Evolutionary conservation across 2,797 vertebrate species (phyloP).

Genomic region (Semaprochilodus insignis): DNA sequence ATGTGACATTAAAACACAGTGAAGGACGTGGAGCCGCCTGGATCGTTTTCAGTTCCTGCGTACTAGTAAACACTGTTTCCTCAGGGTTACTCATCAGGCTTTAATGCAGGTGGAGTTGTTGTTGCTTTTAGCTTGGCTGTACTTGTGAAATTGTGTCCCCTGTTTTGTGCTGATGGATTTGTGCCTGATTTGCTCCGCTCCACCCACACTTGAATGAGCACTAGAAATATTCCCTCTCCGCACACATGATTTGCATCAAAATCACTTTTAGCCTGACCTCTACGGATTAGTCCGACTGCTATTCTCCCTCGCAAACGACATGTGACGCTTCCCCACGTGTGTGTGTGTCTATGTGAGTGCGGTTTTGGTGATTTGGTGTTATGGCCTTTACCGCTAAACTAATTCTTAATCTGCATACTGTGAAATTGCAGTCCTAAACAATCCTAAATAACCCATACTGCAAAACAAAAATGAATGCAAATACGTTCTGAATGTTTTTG

Average conservation of each 20-base stretch:
- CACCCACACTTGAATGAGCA: constrained; percentile 38
- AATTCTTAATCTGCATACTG: background rate
- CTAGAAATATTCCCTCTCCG: constrained; percentile 35
- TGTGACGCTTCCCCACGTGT: constrained; percentile 42
- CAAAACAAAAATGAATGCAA: too few relatives aligned
- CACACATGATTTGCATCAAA: constrained; percentile 41
- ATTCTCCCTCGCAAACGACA: constrained; percentile 41
- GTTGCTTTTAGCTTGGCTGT: background rate
- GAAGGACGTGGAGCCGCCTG: background rate
- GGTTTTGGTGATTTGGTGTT: constrained; percentile 25
- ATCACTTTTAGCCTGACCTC: constrained; percentile 56
- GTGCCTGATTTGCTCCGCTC: constrained; percentile 19
- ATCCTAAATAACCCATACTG: background rate
- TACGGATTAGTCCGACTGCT: constrained; percentile 40
- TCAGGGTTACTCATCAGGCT: background rate
- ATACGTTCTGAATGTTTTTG: too few relatives aligned
- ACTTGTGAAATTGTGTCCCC: constrained; percentile 10
- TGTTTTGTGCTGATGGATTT: constrained; percentile 24
- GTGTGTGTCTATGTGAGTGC: background rate
- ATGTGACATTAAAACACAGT: background rate
- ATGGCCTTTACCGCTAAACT: background rate
- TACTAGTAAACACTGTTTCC: background rate
- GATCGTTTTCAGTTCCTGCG: background rate
- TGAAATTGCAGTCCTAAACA: background rate
- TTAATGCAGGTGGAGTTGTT: constrained; percentile 8